Base-by-base conservation (phyloP, 2,797 vertebrate genomes). In the Neoniphon sammara region DNA sequence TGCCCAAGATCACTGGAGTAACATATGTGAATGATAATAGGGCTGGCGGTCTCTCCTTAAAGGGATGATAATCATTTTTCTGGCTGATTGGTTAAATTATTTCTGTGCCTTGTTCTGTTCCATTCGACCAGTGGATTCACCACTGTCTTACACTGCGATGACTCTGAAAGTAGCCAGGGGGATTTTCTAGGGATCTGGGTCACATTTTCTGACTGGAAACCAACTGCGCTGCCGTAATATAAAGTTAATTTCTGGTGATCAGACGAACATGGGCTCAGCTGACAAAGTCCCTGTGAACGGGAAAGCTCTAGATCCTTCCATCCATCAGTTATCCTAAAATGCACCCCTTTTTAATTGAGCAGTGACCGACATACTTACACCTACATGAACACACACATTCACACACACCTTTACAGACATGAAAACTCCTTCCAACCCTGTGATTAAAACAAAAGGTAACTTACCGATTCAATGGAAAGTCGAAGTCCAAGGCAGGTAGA, bases 11-110 rank as follows among this genome's bases (percentile, higher is more conserved):
- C 79, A 70, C 76, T 4, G 70, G 15, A 60, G 27, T 70, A 82
- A 68, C 86, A 82, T 78, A 88, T 87, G 85, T 79, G 85, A 78
- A 61, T 59, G 7, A 67, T 70, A 85, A 85, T 70, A 4, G 61
- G 69, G 70, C 42, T 44, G 83, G 83, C 85, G 84, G 82, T 65
- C 57, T 56, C 73, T 75, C 85, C 79, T 82, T 23, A 67, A 75
- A 81, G 66, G 58, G 76, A 20, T 80, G 63, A 60, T 66, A 63
- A 57, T 53, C 75, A 58, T 78, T 34, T 39, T 39, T 39, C 36
- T 10, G 11, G 36, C 36, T 9, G 36, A 39, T 39, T 8, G 9
- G 7, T n/a, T 61, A 44, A 75, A 73, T 83, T 87, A 82, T 84
- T 86, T 81, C 34, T 11, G 77, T 25, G 5, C 61, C 75, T 25